Percentiles rank a stretch among this genome's conserved stretches.
Conservation (phyloP, 2,888 invertebrate genomes). For the Platycheirus rosarum region DNA sequence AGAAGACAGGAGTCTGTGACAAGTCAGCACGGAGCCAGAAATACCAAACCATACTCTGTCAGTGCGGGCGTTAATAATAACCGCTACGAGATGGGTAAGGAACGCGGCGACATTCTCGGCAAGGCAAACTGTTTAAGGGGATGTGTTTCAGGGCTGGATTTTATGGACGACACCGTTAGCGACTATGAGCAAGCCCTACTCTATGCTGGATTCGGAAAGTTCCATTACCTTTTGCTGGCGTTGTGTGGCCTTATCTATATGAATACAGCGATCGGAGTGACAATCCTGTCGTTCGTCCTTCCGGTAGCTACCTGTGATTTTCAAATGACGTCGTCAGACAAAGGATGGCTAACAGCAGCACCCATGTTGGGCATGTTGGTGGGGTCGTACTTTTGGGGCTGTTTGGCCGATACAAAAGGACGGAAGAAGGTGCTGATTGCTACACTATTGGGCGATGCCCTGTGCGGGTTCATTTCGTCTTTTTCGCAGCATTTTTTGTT, state of each 20-base stretch:
- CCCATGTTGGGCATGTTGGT: conserved; percentile 92
- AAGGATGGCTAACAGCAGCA: conserved; percentile 90
- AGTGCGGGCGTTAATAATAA: conserved; percentile 57
- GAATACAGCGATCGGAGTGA: conserved; percentile 91
- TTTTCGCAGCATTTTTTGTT: conserved; percentile 88
- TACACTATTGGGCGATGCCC: conserved; percentile 88
- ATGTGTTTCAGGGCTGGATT: conserved; percentile 78
- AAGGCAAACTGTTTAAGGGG: conserved; percentile 42
- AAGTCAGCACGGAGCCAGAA: conserved; percentile 58
- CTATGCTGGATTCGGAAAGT: conserved; percentile 89
- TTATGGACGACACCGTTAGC: conserved; percentile 79
- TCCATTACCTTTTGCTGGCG: conserved; percentile 89
- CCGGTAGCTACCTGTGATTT: conserved; percentile 93
- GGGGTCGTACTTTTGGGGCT: conserved; percentile 93
- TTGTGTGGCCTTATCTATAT: conserved; percentile 91
- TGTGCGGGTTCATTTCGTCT: conserved; percentile 88
- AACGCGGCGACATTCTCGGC: conserved; percentile 49
- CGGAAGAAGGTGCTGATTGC: conserved; percentile 89
- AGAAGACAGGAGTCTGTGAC: conserved; percentile 34
- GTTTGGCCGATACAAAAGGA: conserved; percentile 92
- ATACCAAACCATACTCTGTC: conserved; percentile 39
- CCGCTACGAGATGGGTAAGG: conserved; percentile 76
- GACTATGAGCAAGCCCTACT: conserved; percentile 80
- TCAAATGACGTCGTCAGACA: conserved; percentile 89
- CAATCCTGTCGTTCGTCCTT: conserved; percentile 91